Evolutionary conservation across 2,888 invertebrate genomes (phyloP).

Genomic region (Cyclophora albipunctata): DNA sequence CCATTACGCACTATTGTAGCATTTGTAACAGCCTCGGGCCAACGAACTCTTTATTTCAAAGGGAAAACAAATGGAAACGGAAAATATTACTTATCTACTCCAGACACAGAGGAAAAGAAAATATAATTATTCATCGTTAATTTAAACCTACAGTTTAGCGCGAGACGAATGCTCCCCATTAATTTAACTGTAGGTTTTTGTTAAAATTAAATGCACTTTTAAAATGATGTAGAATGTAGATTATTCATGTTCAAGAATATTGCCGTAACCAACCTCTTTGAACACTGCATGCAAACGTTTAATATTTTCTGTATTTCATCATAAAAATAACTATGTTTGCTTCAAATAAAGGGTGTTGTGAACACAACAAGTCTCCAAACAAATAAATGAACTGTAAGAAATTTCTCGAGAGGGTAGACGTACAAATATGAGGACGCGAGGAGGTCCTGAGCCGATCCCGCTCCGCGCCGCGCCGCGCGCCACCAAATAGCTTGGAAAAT

Average conservation of each 20-base stretch:
- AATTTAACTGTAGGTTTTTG: too few species aligned
- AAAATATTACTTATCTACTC: too few species aligned
- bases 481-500: conserved; percentile 71
- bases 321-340: conserved; percentile 37
- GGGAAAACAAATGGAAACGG: too few species aligned
- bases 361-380: conserved; percentile 56
- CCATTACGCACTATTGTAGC: conserved; percentile 5
- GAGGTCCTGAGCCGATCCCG: conserved; percentile 39
- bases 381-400: conserved; percentile 68
- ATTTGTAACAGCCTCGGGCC: not conserved
- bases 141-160: too few species aligned
- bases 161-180: too few species aligned
- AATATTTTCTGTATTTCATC: conserved; percentile 30
- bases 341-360: conserved; percentile 40
- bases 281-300: conserved; percentile 5
- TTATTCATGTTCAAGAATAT: too few species aligned
- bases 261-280: too few species aligned
- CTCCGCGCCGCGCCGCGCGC: conserved; percentile 33
- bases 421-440: conserved; percentile 50
- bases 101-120: too few species aligned
- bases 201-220: too few species aligned
- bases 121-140: too few species aligned
- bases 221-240: too few species aligned
- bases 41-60: too few species aligned
- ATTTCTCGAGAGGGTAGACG: conserved; percentile 59